A percentile compares a stretch with the other conserved stretches of the same genome.
Conservation (phyloP, 2,797 vertebrate species). For the Leontopithecus rosalia region DNA sequence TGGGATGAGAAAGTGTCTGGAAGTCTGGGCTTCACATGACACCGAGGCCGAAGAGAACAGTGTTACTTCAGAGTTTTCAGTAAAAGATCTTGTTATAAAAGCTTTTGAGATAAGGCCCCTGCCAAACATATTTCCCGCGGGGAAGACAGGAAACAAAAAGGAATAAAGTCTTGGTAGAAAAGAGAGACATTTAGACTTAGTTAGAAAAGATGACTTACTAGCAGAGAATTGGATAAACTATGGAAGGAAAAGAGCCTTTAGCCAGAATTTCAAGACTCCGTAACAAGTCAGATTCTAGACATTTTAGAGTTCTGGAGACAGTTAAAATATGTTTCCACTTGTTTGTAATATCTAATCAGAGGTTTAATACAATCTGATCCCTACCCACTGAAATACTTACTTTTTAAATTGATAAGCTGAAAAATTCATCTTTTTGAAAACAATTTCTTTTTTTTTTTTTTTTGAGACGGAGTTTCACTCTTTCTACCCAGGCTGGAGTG, state of each 20-base stretch:
- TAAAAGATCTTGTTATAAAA: slow-evolving; percentile 29
- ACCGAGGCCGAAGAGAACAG: background rate
- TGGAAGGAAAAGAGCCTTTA: background rate
- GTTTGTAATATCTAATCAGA: background rate
- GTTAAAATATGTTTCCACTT: background rate
- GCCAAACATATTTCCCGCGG: slow-evolving; percentile 29
- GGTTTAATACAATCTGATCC: background rate
- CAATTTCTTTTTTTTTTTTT: too few relatives aligned
- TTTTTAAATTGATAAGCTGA: background rate
- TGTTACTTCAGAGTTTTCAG: slow-evolving; percentile 9
- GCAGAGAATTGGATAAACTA: slow-evolving; percentile 40
- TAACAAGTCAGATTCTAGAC: background rate
- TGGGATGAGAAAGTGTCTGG: slow-evolving; percentile 47
- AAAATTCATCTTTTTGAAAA: slow-evolving; percentile 25
- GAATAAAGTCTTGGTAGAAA: slow-evolving; percentile 1
- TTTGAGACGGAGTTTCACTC: too few relatives aligned
- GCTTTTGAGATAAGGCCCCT: slow-evolving; percentile 32
- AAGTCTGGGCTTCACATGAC: background rate
- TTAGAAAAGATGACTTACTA: slow-evolving; percentile 15
- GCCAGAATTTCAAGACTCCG: background rate
- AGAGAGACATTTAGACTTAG: slow-evolving; percentile 38
- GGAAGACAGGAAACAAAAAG: background rate
- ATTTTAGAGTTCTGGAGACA: background rate
- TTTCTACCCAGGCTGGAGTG: too few relatives aligned
- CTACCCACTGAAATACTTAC: background rate